A percentile compares a stretch with the other conserved stretches of the same genome.
phyloP scores from a whole-genome alignment of 1,140 invertebrate genomes.

The Polyergus mexicanus region DNA sequence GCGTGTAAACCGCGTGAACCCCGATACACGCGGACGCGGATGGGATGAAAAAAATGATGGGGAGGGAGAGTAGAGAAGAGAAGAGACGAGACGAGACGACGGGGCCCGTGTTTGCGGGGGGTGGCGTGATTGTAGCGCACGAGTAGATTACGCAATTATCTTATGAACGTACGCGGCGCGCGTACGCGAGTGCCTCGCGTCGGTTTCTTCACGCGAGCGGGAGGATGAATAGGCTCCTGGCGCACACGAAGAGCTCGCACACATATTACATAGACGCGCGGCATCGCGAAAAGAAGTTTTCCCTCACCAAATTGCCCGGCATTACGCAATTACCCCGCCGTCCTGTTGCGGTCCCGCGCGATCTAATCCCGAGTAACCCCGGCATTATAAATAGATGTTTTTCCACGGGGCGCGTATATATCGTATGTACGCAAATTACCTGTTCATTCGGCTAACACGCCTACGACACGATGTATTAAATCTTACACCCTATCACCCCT shows the following conservation, averaged over 20 bases:
- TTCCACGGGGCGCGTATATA: conserved; percentile 33
- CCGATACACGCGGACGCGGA: conserved; percentile 23
- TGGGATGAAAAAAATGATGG: neutral
- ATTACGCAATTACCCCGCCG: conserved; percentile 79
- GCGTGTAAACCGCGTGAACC: conserved; percentile 28
- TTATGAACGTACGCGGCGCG: conserved; percentile 79
- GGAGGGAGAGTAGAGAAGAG: too few species aligned
- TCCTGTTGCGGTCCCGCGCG: conserved; percentile 22
- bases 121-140: conserved; percentile 79
- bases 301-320: conserved; percentile 74
- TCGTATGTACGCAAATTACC: conserved; percentile 44
- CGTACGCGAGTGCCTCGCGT: conserved; percentile 74
- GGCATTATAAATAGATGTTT: conserved; percentile 68
- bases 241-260: conserved; percentile 28
- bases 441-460: neutral
- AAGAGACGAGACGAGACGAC: neutral
- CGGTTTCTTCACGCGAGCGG: conserved; percentile 61
- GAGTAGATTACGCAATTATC: conserved; percentile 83
- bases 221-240: conserved; percentile 68
- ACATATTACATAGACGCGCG: conserved; percentile 25
- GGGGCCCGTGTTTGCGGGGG: conserved; percentile 69
- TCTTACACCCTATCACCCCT: conserved; percentile 29
- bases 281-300: conserved; percentile 56
- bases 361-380: conserved; percentile 69
- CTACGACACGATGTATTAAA: conserved; percentile 28